Base-by-base conservation (phyloP, 2,797 vertebrate species). In the Cirrhinus mrigala region DNA sequence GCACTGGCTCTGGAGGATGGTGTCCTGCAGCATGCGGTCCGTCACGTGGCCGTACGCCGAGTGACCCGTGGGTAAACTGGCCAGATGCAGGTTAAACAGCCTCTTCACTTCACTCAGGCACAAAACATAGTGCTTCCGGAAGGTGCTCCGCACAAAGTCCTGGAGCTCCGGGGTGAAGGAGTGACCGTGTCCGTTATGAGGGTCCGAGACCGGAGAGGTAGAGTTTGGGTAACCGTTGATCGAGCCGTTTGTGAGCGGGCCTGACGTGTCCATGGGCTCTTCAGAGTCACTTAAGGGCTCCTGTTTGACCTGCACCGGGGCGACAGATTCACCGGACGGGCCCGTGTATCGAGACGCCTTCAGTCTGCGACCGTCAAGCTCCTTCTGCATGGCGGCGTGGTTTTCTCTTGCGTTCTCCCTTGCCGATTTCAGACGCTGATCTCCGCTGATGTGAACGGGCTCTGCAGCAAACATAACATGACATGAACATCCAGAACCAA, bases 91-190 rank as follows among this genome's bases (percentile, higher is more conserved):
- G 94, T 98, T 97, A 90, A 99, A 96, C 87, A 98, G 95, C 92
- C 98, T 96, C 94, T 99, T 99, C 9, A 99, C 96, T 93, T 99
- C 98, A 0, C 96, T 98, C 93, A 99, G 93, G 1, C 98, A 98
- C 94, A 99, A 94, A 27, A 99, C 98, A 90, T 95, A 96, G 83
- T 99, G 97, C 93, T 96, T 98, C 93, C 93, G 95, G 93, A 99
- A 99, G 0, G 95, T 98, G 24, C 94, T 93, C 0, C 66, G 92
- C 91, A 99, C 96, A 92, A 99, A 99, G 27, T 97, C 96, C 91
- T 94, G 95, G 87, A 99, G 96, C 95, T 99, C 97, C 3, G 87
- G 94, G 2, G 90, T 74, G 86, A 89, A 90, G 0, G 91, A 89
- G 0, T 92, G 90, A n/a, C 92, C 86, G 76, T 94, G 95, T 4